Percentiles rank a stretch among this genome's conserved stretches.
Conservation (phyloP, 1,140 invertebrate species). For the Drosophila kurseongensis region DNA sequence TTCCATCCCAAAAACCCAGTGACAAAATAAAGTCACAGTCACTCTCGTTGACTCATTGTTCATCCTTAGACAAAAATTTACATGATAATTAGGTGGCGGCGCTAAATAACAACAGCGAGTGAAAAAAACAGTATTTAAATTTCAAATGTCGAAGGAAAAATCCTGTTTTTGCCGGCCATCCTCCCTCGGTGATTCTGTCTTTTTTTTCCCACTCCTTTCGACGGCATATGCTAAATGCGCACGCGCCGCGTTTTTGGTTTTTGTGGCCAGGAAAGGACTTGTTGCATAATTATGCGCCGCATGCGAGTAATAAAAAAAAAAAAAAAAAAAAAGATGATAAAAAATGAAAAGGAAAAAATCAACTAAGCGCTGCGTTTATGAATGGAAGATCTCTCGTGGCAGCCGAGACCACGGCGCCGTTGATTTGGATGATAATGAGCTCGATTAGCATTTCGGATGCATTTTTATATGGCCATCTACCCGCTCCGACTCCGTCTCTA, state of each 20-base stretch:
- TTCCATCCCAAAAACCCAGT: conserved; percentile 38
- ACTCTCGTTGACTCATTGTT: conserved; percentile 34
- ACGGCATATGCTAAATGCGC: conserved; percentile 74
- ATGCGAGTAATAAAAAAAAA: conserved; percentile 64
- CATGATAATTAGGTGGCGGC: conserved; percentile 77
- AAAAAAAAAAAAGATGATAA: conserved; percentile 40
- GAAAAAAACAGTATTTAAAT: conserved; percentile 66
- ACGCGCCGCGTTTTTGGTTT: conserved; percentile 70
- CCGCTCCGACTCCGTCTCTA: neutral
- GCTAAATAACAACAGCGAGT: conserved; percentile 37
- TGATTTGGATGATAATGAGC: conserved; percentile 82
- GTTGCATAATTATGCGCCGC: conserved; percentile 81
- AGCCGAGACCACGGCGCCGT: conserved; percentile 37
- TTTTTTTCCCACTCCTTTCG: conserved; percentile 18
- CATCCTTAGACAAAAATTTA: conserved; percentile 76
- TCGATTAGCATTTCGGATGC: conserved; percentile 80
- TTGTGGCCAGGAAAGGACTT: conserved; percentile 72
- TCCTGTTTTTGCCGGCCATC: conserved; percentile 54
- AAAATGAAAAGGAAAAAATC: conserved; percentile 47
- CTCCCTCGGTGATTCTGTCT: conserved; percentile 26
- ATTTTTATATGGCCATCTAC: conserved; percentile 43
- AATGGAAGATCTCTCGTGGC: conserved; percentile 62
- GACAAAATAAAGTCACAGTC: conserved; percentile 44
- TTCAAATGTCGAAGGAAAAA: conserved; percentile 73
- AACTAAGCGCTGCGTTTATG: conserved; percentile 78